Conservation (phyloP, 2,888 invertebrate species). For the Zele albiditarsus region DNA sequence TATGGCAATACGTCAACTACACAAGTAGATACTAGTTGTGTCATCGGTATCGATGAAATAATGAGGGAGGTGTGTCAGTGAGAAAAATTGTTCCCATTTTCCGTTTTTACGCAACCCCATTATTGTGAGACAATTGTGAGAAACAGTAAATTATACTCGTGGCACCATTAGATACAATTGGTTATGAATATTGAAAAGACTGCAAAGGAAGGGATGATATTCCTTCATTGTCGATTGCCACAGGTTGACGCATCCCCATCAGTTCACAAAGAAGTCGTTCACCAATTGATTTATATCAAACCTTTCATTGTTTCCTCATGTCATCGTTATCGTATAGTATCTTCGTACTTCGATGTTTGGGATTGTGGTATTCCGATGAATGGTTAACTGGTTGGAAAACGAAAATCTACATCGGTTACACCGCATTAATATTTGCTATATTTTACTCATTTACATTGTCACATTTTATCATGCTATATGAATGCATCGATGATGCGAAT, state of each 20-base stretch:
- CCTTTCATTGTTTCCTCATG: background rate
- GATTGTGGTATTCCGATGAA: slow-evolving; percentile 17
- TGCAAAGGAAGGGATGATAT: background rate
- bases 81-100: background rate
- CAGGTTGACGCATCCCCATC: background rate
- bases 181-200: background rate
- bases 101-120: background rate
- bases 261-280: background rate
- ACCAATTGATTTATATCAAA: background rate
- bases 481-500: slow-evolving; percentile 1
- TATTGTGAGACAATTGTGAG: background rate
- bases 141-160: background rate
- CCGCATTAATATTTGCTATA: slow-evolving; percentile 3
- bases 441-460: slow-evolving; percentile 23
- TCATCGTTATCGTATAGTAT: slow-evolving; percentile 28
- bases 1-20: background rate
- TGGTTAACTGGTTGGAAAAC: slow-evolving; percentile 14
- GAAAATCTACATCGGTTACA: slow-evolving; percentile 17
- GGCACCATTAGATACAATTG: background rate
- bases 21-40: background rate
- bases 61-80: background rate
- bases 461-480: slow-evolving; percentile 20
- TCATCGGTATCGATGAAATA: background rate
- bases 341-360: slow-evolving; percentile 7
- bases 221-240: background rate